A percentile compares a stretch with the other conserved stretches of the same genome.
Conservation (phyloP, 2,113 vertebrate genomes). For the Panthera leo region DNA sequence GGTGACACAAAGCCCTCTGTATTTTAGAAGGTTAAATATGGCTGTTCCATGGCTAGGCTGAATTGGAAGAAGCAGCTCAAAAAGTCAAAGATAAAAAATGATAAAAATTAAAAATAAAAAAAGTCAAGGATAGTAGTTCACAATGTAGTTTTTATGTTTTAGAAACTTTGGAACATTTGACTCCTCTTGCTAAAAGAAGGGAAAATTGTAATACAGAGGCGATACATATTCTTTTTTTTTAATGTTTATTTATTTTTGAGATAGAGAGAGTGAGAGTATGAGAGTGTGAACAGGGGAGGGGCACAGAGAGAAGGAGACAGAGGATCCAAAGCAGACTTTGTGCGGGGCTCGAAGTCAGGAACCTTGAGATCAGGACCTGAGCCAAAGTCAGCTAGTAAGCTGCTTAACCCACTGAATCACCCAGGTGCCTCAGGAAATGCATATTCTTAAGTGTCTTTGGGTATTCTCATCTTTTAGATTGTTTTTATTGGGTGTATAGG, state of each 20-base stretch:
- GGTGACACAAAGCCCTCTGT: neutral
- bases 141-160: neutral
- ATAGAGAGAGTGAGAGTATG: too few species aligned
- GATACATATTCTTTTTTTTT: neutral
- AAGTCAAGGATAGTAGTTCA: neutral
- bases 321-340: too few species aligned
- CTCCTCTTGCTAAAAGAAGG: neutral
- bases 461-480: neutral
- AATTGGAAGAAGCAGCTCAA: neutral
- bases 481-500: neutral
- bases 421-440: neutral
- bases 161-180: constrained; percentile 4
- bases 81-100: neutral
- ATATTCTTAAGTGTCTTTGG: neutral
- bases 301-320: too few species aligned
- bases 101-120: neutral
- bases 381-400: too few species aligned
- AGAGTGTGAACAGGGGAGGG: too few species aligned
- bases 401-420: too few species aligned
- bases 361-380: too few species aligned
- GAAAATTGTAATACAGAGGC: neutral
- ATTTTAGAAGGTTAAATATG: constrained; percentile 23
- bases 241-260: too few species aligned
- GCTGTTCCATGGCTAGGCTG: neutral
- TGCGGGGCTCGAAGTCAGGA: too few species aligned